Base-by-base conservation (phyloP, 2,888 invertebrate genomes). In the Tenthredo distinguenda region DNA sequence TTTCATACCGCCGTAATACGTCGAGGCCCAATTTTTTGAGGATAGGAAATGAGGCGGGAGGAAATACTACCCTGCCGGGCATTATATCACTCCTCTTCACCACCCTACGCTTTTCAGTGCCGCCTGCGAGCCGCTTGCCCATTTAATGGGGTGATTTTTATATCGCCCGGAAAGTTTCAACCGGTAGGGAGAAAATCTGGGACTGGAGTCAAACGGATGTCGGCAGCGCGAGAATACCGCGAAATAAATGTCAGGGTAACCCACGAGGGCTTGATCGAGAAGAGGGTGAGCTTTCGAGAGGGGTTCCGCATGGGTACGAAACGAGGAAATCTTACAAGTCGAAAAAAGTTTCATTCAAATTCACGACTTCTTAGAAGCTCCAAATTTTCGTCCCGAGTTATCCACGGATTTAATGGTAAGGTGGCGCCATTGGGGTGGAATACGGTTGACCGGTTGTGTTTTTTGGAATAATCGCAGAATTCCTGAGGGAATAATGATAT, bases 91-190 rank as follows among this genome's bases (percentile, higher is more conserved):
- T 81, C 50, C 81, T 40, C 21, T 40, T 21, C 58, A 18, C 62
- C 37, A 81, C 77, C 77, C 77, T 77, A 6, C 12, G 31, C 43
- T 74, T 34, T 74, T 43, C 21, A 40, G 43, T 40, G 21, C 4
- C 21, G 7, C 43, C 18, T n/a, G 31, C 62, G 62, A 81, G 15
- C n/a, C 40, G 62, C 21, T 40, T 58, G 81, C 62, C 81, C 81
- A 62, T 62, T 81, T 81, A 62, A 81, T 81, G 81, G 81, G 81
- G 81, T 62, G 81, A 81, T 81, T 81, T 81, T 81, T 81, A 81
- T 81, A 81, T 62, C 81, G 21, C 50, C 34, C 40, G 62, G 81
- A 62, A 81, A 81, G 81, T 62, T 81, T 62, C n/a, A 7, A 7
- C 7, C 26, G 31, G 55, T 7, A 31, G 50, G 26, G 10, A 40